Evolutionary conservation across 2,888 invertebrate species (phyloP).

Genomic region (Orthosia incerta): DNA sequence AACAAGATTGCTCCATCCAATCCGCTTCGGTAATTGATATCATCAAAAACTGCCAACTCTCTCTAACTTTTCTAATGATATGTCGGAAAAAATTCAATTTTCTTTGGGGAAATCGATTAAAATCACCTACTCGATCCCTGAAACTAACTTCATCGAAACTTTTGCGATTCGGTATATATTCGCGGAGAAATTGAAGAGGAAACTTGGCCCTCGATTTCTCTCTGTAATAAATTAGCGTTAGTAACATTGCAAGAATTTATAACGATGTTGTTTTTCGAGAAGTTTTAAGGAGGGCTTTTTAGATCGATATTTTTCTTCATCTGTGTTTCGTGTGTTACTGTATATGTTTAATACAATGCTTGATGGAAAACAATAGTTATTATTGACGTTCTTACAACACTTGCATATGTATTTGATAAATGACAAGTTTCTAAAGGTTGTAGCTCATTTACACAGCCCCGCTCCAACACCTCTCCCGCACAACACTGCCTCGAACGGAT

Average conservation of each 20-base stretch:
- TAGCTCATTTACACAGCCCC: too few species aligned
- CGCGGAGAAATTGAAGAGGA: constrained; percentile 46
- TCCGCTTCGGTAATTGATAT: constrained; percentile 46
- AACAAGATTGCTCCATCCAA: constrained; percentile 28
- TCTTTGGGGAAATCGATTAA: constrained; percentile 58
- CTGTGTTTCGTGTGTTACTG: neutral
- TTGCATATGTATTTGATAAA: too few species aligned
- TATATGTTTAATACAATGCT: neutral
- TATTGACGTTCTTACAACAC: too few species aligned
- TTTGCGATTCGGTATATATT: constrained; percentile 45
- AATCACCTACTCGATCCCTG: constrained; percentile 53
- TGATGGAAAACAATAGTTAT: too few species aligned
- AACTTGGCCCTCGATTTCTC: constrained; percentile 38
- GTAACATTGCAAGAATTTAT: constrained; percentile 42
- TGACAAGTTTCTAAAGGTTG: too few species aligned
- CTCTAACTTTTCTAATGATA: constrained; percentile 58
- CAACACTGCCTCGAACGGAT: too few species aligned
- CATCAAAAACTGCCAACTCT: constrained; percentile 50
- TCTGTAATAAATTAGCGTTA: constrained; percentile 42
- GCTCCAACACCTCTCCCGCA: too few species aligned
- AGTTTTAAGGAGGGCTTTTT: constrained; percentile 19
- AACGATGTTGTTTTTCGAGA: constrained; percentile 37
- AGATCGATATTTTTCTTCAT: neutral
- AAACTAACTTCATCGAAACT: constrained; percentile 50
- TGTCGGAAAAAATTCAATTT: constrained; percentile 55